Base-by-base conservation (phyloP, 2,888 invertebrate genomes). In the Gisinianus flammeolus region DNA sequence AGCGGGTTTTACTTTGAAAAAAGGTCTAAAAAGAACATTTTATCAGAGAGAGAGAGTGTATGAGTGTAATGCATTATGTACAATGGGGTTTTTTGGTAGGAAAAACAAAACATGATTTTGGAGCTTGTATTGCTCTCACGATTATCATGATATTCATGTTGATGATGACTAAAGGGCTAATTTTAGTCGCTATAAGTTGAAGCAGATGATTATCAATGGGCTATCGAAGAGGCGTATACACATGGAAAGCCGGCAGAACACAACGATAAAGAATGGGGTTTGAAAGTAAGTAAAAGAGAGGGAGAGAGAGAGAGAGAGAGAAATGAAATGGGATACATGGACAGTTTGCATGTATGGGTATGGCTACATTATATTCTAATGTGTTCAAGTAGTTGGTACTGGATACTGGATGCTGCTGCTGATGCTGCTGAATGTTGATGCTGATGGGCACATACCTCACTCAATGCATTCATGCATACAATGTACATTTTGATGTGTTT, bases 161-260 rank as follows among this genome's bases (percentile, higher is more conserved):
- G 74, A 66, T 56, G 77, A 72, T 66, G 67, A 77, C 67, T 77
- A 70, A 70, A 71, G 64, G 72, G 64, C 54, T 66, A 66, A 77
- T 75, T 74, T 77, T 73, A 79, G 77, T 64, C 73, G 70, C 70
- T 67, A 33, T 30, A 69, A 24, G 69, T 28, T 28, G 58, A 33
- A n/a, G 54, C 28, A 56, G 77, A 78, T 78, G 76, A 76, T 80
- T 80, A 79, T 80, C 80, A 78, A 79, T 78, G 75, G 78, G 80
- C 80, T 80, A 79, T 78, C 76, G 78, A 79, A 76, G 78, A 80
- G 80, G 80, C 80, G 80, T 78, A 73, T 62, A 68, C 62, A 26
- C 58, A 68, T 67, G 68, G 66, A 66, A 75, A 75, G 75, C 73
- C 58, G 73, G 73, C 58, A 62, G 28, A 56, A 26, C 71, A 56